Evolutionary conservation across 2,797 vertebrate genomes (phyloP), one percentile per base, ranked within the genome.

Genomic region (Falco peregrinus): DNA sequence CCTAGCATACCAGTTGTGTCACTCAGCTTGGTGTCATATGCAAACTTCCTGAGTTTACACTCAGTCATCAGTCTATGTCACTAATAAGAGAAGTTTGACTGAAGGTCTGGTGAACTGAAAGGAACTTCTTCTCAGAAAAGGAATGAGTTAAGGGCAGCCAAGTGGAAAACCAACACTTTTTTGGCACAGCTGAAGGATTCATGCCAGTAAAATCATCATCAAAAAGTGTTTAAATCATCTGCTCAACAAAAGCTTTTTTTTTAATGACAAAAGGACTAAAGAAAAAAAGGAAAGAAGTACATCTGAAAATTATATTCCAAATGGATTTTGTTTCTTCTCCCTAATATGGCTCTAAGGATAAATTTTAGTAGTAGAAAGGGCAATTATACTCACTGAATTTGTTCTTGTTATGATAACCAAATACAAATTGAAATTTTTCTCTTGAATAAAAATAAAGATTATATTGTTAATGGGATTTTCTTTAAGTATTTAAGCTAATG

Each of bases 401-500:
- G 26, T 56, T 91, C 19, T 11, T 68, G 28, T 57, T 87, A 64
- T 6, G 4, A 65, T 77, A 61, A 74, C 11, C 33, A 90, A 80
- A 88, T 11, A 61, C 5, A 67, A 93, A 74, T 80, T 67, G 14
- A 88, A 41, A 5, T 33, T 84, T 79, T 92, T 79, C 45, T 83
- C 28, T 80, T 77, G n/a, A 80, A 73, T 76, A 91, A 68, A 87
- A 94, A 37, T 61, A 59, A 41, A 77, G 3, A 86, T 63, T 74
- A 43, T 64, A 47, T 26, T 84, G 12, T 71, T 89, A 89, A 56
- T 75, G 64, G 29, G 5, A 70, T 89, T 92, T 81, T 67, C 64
- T 76, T 80, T n/a, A 92, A 80, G 51, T 69, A 74, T 73, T 88
- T 86, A 59, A 84, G 56, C n/a, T 90, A 93, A 85, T 73, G 47